Conservation (phyloP, 1,140 invertebrate species). For the Zaprionus kolodkinae region DNA sequence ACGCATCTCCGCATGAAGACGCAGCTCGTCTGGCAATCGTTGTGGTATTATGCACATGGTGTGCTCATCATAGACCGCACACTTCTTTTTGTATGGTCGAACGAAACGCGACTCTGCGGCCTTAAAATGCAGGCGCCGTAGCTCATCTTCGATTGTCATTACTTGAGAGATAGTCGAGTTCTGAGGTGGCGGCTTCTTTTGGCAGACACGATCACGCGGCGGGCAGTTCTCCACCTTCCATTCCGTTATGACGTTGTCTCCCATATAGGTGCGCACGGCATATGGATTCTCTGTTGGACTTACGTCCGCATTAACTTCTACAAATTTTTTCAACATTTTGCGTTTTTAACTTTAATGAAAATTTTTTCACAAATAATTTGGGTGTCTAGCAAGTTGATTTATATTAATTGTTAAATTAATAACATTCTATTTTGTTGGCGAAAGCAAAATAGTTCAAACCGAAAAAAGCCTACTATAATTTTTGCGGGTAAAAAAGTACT, state of each 20-base stretch:
- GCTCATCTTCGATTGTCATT: slow-evolving; percentile 75
- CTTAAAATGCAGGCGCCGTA: slow-evolving; percentile 68
- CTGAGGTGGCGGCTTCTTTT: slow-evolving; percentile 55
- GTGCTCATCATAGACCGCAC: slow-evolving; percentile 63
- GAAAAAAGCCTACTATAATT: slow-evolving; percentile 36
- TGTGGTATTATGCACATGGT: slow-evolving; percentile 70
- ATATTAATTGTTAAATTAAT: slow-evolving; percentile 24
- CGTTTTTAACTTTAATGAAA: slow-evolving; percentile 21
- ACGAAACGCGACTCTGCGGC: slow-evolving; percentile 68
- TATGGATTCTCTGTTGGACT: slow-evolving; percentile 76
- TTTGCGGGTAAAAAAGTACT: slow-evolving; percentile 16
- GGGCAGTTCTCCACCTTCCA: slow-evolving; percentile 66
- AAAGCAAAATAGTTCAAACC: slow-evolving; percentile 4
- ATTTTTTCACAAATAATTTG: slow-evolving; percentile 55
- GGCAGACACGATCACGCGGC: slow-evolving; percentile 57
- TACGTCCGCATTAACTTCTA: slow-evolving; percentile 67
- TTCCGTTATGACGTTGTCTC: slow-evolving; percentile 54
- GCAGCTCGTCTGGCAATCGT: slow-evolving; percentile 59
- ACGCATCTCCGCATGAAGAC: slow-evolving; percentile 62
- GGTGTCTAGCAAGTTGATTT: slow-evolving; percentile 11
- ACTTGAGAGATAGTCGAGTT: slow-evolving; percentile 72
- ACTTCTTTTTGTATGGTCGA: slow-evolving; percentile 53
- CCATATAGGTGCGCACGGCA: slow-evolving; percentile 76
- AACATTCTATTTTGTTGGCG: slow-evolving; percentile 18
- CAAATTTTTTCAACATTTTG: slow-evolving; percentile 80